Evolutionary conservation across 2,888 invertebrate species (phyloP).

Genomic region (Drepanosiphum platanoidis): DNA sequence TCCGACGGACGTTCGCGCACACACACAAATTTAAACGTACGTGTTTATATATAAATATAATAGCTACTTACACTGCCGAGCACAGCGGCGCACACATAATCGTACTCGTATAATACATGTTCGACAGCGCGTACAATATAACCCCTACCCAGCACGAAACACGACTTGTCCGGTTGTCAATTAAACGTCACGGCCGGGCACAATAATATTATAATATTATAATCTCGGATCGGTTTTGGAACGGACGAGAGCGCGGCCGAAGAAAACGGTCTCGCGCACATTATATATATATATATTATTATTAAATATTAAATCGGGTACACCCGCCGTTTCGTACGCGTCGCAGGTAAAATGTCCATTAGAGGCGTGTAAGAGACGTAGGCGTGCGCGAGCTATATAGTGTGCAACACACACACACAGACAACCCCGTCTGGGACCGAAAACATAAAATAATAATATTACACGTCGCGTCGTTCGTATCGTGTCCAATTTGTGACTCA

Average conservation of each 20-base stretch:
- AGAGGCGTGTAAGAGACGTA: constrained; percentile 34
- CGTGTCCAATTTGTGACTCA: constrained; percentile 61
- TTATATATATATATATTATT: not conserved
- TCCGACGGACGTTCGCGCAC: not conserved
- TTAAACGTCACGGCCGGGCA: constrained; percentile 51
- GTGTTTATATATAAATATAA: not conserved
- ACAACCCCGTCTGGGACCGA: constrained; percentile 23
- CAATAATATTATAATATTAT: not conserved
- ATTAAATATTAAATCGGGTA: no score
- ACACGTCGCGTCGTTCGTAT: constrained; percentile 10
- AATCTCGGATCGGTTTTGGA: constrained; percentile 35
- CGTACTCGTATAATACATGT: no score
- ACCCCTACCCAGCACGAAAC: not conserved
- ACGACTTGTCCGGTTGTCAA: constrained; percentile 58
- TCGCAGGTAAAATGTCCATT: constrained; percentile 18
- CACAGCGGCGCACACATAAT: not conserved
- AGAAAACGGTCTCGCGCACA: not conserved
- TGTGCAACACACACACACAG: not conserved
- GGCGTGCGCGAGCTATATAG: constrained; percentile 10
- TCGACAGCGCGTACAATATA: no score
- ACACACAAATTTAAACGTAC: no score
- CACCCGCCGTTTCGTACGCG: not conserved
- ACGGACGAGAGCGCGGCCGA: not conserved
- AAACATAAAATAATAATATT: constrained; percentile 25
- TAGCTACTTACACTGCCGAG: not conserved